Evolutionary conservation across 2,888 invertebrate genomes (phyloP), one percentile per base, ranked within the genome.

Genomic region (Apotomis turbidana): DNA sequence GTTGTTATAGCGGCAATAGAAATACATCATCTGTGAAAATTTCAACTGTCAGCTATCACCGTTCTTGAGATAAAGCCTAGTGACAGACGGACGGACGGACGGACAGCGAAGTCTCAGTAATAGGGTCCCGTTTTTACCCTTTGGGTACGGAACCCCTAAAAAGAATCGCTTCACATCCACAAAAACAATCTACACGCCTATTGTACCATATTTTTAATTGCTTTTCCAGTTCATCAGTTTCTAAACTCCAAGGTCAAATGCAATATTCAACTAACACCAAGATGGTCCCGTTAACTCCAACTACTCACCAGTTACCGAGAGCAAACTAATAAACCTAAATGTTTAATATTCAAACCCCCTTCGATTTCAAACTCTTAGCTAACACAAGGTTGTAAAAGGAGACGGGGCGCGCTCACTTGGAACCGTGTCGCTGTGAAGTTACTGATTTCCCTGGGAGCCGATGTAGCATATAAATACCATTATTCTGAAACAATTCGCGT

Each of bases 391-490:
- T 79, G 81, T 83, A 84, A 85, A 81, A 81, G 83, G 72, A 71
- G 76, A 75, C 73, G 69, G 27, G 67, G 76, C 74, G 74, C 75
- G 64, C 69, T 36, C 70, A 44, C 13, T 74, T 74, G 69, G 66
- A 74, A 74, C 75, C 69, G 59, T 75, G 62, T 78, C 75, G 81
- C 76, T 77, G 76, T 82, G 91, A 83, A 88, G 87, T 89, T 87
- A 92, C 89, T 93, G 93, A 93, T 93, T 93, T 93, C 93, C 93
- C 93, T 87, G 90, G 93, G 89, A 93, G 91, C 91, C 93, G 89
- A 93, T 93, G 93, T 91, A 90, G 89, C 93, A 91, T 90, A 92
- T 90, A 92, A 93, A 93, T 92, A 92, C 91, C 89, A 90, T 91
- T 93, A 93, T 90, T 90, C 85, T 88, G 90, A 89, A 90, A 91